These are phyloP conservation scores for Camponotus pennsylvanicus DNA, from an alignment of 1,140 invertebrate genomes.

Conservation along the genomic window DNA sequence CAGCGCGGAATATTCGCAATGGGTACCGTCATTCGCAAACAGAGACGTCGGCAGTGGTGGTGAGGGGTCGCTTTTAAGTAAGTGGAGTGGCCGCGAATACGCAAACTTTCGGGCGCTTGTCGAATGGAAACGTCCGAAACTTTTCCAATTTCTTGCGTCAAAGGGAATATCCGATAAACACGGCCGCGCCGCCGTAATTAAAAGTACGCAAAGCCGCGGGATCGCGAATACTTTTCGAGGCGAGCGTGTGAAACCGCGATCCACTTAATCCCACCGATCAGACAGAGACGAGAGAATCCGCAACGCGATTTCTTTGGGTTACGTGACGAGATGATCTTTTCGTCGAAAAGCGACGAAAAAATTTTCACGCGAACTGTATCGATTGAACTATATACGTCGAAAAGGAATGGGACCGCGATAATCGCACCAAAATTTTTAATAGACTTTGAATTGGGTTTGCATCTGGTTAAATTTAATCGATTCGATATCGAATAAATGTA, in stretches of 20 bases:
- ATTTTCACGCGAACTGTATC: neutral
- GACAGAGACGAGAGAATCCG: conserved; percentile 25
- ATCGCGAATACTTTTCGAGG: neutral
- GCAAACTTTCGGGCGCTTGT: conserved; percentile 15
- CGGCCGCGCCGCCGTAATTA: conserved; percentile 65
- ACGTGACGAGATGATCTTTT: neutral
- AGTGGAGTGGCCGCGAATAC: conserved; percentile 13
- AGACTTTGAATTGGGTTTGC: neutral
- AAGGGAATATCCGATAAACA: conserved; percentile 71
- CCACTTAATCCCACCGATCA: conserved; percentile 52
- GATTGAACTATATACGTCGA: neutral
- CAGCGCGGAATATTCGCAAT: neutral
- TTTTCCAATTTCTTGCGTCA: conserved; percentile 75
- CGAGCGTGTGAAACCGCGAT: conserved; percentile 18
- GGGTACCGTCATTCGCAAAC: conserved; percentile 40
- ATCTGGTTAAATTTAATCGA: neutral
- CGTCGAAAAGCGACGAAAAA: neutral
- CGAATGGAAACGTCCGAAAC: conserved; percentile 59
- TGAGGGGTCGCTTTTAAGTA: conserved; percentile 59
- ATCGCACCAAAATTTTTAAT: neutral
- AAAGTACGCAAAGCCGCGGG: conserved; percentile 53
- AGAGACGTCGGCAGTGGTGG: conserved; percentile 7
- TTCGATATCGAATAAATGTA: neutral
- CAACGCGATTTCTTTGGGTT: conserved; percentile 2
- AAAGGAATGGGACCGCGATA: neutral